A percentile compares a stretch with the other conserved stretches of the same genome.
phyloP scores from a whole-genome alignment of 2,888 invertebrate species.

The Diarsia dahlii region DNA sequence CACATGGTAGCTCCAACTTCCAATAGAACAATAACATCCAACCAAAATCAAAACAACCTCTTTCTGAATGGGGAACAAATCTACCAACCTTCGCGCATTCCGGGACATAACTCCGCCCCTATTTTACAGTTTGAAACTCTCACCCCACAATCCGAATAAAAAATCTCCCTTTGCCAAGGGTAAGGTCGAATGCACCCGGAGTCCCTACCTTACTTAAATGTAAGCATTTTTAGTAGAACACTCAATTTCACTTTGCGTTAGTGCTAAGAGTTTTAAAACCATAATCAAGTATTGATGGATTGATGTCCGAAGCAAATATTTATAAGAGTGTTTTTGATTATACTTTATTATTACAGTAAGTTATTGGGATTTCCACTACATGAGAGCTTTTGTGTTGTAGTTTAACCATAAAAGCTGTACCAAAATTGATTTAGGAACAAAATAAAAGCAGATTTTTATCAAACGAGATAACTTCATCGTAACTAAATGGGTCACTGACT shows the following conservation, averaged over 20 bases:
- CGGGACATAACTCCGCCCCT: conserved; percentile 32
- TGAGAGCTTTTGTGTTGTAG: neutral
- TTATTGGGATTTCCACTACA: conserved; percentile 10
- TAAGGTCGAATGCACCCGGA: conserved; percentile 39
- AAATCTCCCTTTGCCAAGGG: conserved; percentile 53
- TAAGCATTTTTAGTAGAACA: conserved; percentile 26
- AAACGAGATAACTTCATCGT: neutral
- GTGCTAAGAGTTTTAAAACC: conserved; percentile 24
- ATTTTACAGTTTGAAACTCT: conserved; percentile 45
- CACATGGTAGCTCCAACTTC: neutral
- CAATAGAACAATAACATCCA: conserved; percentile 7
- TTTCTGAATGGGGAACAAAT: conserved; percentile 26
- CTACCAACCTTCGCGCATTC: conserved; percentile 31
- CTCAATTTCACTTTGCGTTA: conserved; percentile 20
- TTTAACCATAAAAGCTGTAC: neutral
- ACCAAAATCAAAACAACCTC: conserved; percentile 19
- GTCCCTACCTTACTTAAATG: conserved; percentile 38
- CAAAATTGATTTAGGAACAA: conserved; percentile 6
- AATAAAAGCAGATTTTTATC: conserved; percentile 2
- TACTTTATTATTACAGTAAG: conserved; percentile 2
- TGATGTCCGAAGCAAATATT: conserved; percentile 8
- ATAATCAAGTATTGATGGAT: conserved; percentile 33
- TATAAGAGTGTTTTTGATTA: conserved; percentile 4
- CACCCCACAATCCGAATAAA: conserved; percentile 51
- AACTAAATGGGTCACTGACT: neutral